A percentile compares a stretch with the other conserved stretches of the same genome.
phyloP scores from a whole-genome alignment of 2,888 invertebrate species.

The Zygothrica quintamaculata region DNA sequence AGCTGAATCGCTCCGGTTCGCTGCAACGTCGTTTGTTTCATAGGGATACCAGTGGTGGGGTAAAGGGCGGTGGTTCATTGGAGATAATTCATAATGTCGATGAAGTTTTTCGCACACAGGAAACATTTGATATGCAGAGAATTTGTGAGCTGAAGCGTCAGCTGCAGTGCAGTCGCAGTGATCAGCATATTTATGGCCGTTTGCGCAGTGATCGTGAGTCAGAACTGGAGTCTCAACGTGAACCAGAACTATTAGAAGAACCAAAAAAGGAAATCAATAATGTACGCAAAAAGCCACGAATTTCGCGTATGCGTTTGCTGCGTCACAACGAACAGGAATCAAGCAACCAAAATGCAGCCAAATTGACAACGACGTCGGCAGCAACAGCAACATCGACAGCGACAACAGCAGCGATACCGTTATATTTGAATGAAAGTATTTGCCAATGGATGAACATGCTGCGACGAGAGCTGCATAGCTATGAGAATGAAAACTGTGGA shows the following conservation, averaged over 20 bases:
- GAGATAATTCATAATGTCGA: slow-evolving; percentile 84
- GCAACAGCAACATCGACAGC: too few relatives aligned
- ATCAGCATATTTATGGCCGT: slow-evolving; percentile 83
- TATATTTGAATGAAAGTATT: slow-evolving; percentile 79
- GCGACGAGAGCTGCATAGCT: slow-evolving; percentile 80
- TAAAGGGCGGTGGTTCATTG: slow-evolving; percentile 51
- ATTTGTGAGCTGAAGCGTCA: slow-evolving; percentile 82
- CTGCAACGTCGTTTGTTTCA: slow-evolving; percentile 62
- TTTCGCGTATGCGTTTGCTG: slow-evolving; percentile 63
- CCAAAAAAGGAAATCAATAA: not conserved
- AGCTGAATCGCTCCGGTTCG: slow-evolving; percentile 64
- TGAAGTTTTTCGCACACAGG: slow-evolving; percentile 83
- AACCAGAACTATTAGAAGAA: slow-evolving; percentile 3
- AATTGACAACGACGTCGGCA: not conserved
- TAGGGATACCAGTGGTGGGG: slow-evolving; percentile 16
- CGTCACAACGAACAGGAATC: slow-evolving; percentile 33
- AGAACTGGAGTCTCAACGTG: slow-evolving; percentile 11
- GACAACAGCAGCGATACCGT: slow-evolving; percentile 18
- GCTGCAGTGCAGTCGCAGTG: slow-evolving; percentile 76
- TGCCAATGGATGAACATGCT: slow-evolving; percentile 83
- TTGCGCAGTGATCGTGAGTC: slow-evolving; percentile 38
- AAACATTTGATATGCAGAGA: slow-evolving; percentile 82
- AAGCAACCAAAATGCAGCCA: slow-evolving; percentile 4
- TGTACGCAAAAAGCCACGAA: slow-evolving; percentile 41
- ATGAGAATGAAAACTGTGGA: slow-evolving; percentile 70